phyloP scores from a whole-genome alignment of 2,113 vertebrate genomes.

The Nibea albiflora region DNA sequence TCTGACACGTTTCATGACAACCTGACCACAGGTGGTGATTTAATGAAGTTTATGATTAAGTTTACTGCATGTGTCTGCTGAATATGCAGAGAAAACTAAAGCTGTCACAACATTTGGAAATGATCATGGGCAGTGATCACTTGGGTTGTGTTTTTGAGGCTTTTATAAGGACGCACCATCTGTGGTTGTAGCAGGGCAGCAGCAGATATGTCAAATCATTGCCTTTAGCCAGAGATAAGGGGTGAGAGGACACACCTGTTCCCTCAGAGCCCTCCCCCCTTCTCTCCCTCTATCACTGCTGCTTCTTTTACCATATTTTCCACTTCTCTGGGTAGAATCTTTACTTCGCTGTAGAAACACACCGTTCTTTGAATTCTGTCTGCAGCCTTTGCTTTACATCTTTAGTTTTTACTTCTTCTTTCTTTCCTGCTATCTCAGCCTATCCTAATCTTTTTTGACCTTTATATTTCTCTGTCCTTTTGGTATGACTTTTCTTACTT shows the following conservation, averaged over 20 bases:
- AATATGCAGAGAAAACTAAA: conserved; percentile 7
- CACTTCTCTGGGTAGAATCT: background rate
- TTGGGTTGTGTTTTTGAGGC: background rate
- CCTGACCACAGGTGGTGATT: background rate
- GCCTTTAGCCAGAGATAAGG: conserved; percentile 45
- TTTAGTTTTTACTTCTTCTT: background rate
- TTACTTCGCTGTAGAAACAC: conserved; percentile 2
- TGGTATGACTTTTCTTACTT: background rate
- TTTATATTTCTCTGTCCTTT: conserved; percentile 30
- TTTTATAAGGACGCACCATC: conserved; percentile 39
- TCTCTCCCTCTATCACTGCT: background rate
- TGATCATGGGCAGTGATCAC: background rate
- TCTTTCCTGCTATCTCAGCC: background rate
- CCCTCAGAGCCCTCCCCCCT: conserved; percentile 14
- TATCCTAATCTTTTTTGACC: conserved; percentile 15
- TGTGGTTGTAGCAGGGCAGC: conserved; percentile 34
- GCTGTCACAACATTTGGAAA: conserved; percentile 12
- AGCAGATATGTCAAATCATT: conserved; percentile 30
- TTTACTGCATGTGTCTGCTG: background rate
- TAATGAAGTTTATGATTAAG: background rate
- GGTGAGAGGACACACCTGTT: conserved; percentile 54
- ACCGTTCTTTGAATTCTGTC: background rate
- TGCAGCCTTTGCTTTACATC: background rate
- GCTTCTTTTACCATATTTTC: background rate
- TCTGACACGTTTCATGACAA: background rate